Evolutionary conservation across 2,113 vertebrate genomes (phyloP), one percentile per base, ranked within the genome.

Genomic region (Malurus elegans): DNA sequence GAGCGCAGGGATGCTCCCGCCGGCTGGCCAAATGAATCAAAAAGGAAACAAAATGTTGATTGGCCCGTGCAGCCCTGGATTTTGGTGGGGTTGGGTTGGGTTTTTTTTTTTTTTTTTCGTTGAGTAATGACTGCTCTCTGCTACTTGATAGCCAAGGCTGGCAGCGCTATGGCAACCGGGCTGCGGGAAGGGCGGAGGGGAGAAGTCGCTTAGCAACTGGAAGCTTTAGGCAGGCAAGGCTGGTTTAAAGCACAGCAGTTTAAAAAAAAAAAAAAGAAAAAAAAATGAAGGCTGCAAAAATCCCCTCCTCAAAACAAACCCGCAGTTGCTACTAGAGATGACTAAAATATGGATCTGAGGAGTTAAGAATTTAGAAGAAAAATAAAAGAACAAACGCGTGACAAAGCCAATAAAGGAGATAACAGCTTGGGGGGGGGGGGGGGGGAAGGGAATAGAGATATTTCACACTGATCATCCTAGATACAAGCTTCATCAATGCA

Each of bases 111-210:
- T 47, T 72, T 78, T 92, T 48, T 32, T 6, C 47, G 89, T 91
- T 71, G 90, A 92, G 95, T 95, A 97, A 97, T 95, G 97, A 97
- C 92, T 97, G 96, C 94, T 97, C 96, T 95, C 95, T 93, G 97
- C 96, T 97, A 96, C 96, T 97, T 88, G 97, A 97, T 97, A 96
- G 97, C 98, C 90, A 34, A 97, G 90, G 97, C 96, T 94, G 95
- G 75, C 85, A 97, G 96, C 89, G 12, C 98, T 98, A 98, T 98
- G 97, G 98, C 97, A 98, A 98, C 98, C 80, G 38, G 97, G 95
- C 97, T 97, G 96, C 82, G 60, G 66, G 85, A 94, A 88, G 95
- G 95, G 95, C 53, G 94, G 95, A 94, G 95, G 93, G 92, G 81
- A 94, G 93, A 93, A 47, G 96, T 97, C 96, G 96, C 98, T 93